phyloP scores from a whole-genome alignment of 2,888 invertebrate genomes.

The Argynnis bischoffii region DNA sequence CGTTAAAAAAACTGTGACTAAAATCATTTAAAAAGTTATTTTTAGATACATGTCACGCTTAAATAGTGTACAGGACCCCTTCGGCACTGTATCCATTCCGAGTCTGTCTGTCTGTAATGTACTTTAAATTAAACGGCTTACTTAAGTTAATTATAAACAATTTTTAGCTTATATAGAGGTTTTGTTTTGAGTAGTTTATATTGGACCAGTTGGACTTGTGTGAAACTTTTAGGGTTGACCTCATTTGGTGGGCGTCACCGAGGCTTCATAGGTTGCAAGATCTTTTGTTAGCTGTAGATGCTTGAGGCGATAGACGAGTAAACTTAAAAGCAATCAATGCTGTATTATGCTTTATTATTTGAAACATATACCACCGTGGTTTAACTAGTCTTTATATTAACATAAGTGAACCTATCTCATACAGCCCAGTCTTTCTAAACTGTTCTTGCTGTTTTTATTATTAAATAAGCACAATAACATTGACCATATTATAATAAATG shows the following conservation, averaged over 20 bases:
- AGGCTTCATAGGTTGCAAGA: constrained; percentile 8
- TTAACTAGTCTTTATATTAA: constrained; percentile 29
- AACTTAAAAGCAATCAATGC: constrained; percentile 25
- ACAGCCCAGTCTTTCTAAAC: constrained; percentile 18
- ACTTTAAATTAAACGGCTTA: too few species aligned
- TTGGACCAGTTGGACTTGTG: too few species aligned
- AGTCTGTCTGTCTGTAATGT: too few species aligned
- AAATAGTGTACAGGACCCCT: too few species aligned
- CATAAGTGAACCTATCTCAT: constrained; percentile 16
- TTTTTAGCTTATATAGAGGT: too few species aligned
- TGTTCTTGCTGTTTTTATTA: constrained; percentile 17
- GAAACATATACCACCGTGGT: constrained; percentile 28
- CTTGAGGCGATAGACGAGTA: background rate
- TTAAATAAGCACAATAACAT: constrained; percentile 8
- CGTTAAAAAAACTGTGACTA: too few species aligned
- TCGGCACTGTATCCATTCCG: too few species aligned
- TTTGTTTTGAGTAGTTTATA: too few species aligned
- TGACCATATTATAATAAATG: too few species aligned
- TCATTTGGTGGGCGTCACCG: background rate
- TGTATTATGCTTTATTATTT: constrained; percentile 18
- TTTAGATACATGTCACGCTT: too few species aligned
- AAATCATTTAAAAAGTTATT: too few species aligned
- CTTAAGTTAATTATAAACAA: too few species aligned
- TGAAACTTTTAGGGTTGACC: background rate
- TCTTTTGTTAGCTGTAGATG: background rate